Evolutionary conservation across 2,888 invertebrate species (phyloP).

Genomic region (Minunthozetes semirufus): DNA sequence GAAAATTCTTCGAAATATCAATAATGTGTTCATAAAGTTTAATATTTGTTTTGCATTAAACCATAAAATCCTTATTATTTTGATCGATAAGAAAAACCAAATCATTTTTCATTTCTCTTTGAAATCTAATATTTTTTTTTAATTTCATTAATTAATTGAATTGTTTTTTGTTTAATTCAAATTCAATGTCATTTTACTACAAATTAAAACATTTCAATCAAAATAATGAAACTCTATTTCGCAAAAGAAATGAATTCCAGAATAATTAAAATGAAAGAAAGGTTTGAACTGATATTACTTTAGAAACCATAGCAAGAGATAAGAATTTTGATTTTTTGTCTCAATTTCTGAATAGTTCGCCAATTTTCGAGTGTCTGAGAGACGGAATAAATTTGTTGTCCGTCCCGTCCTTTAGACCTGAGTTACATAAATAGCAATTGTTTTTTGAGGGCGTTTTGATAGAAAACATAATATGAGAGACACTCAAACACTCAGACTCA

Average conservation of each 20-base stretch:
- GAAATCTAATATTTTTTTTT: neutral
- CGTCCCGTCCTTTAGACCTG: neutral
- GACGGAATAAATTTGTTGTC: neutral
- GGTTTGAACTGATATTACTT: neutral
- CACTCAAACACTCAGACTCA: slow-evolving; percentile 7
- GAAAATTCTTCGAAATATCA: neutral
- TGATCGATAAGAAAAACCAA: slow-evolving; percentile 7
- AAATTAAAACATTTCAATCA: neutral
- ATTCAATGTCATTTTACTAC: neutral
- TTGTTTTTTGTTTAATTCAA: neutral
- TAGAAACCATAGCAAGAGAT: neutral
- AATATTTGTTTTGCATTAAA: neutral
- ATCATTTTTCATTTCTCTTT: neutral
- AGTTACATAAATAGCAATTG: slow-evolving; percentile 28
- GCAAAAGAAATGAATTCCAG: neutral
- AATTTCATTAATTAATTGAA: neutral
- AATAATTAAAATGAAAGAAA: neutral
- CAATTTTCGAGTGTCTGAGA: neutral
- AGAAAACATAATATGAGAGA: neutral
- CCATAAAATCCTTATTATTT: neutral
- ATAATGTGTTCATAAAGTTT: neutral
- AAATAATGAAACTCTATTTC: neutral
- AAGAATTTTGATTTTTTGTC: neutral
- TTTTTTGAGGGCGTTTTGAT: slow-evolving; percentile 14
- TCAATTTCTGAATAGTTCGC: neutral